Evolutionary conservation across 2,797 vertebrate genomes (phyloP), one percentile per base, ranked within the genome.

Genomic region (Eulemur rubriventer): DNA sequence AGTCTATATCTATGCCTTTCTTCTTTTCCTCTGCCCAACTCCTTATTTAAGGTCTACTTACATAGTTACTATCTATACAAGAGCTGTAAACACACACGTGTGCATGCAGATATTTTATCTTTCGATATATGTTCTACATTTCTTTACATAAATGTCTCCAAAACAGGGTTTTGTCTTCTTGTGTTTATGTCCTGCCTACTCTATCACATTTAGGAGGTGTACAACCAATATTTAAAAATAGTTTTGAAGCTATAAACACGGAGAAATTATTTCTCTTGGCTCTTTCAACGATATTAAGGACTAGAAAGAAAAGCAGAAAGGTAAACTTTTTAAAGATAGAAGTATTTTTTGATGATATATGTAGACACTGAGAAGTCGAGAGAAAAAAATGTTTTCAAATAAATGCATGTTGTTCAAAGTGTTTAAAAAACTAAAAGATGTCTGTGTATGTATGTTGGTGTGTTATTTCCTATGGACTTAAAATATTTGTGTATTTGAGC

Each of bases 341-440:
- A 81, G 22, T 65, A 38, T 89, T 90, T 69, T 48, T 43, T 30
- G 14, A 90, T 92, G 57, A 65, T 70, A 83, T 13, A n/a, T 52
- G 6, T 75, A 93, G 70, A 70, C 43, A 85, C 41, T 17, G 20
- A 94, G 12, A 87, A 83, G n/a, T 95, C 26, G 30, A 43, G 82
- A 55, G 72, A 43, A 79, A 57, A 83, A 92, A 38, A 16, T 69
- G 2, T 75, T 95, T 96, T 85, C 59, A 67, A 67, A 57, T 94
- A 87, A 95, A 84, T 69, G 13, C 57, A 65, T 69, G 3, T 28
- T 72, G 10, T 63, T 79, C 35, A 75, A 94, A 95, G 75, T 93
- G 73, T 52, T 52, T 83, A 69, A 57, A 75, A 87, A 78, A 63
- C 67, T 84, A 69, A 78, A 79, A 82, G 33, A 65, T 83, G 6